phyloP scores from a whole-genome alignment of 1,140 invertebrate species.

The Lucilia cuprina region DNA sequence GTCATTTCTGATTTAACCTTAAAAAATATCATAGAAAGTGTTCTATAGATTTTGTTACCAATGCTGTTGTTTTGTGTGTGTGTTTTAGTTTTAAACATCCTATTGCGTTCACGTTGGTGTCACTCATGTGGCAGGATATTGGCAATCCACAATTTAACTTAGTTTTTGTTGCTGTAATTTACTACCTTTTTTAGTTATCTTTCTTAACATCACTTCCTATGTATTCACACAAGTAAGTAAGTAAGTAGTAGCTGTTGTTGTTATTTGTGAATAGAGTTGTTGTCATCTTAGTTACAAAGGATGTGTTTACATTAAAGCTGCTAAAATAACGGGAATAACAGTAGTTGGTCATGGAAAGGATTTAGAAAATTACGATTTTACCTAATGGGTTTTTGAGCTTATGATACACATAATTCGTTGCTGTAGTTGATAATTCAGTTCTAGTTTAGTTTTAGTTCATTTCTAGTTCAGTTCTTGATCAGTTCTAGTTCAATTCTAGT shows the following conservation, averaged over 20 bases:
- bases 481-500: no score
- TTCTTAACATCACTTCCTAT: neutral
- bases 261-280: neutral
- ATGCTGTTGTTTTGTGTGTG: neutral
- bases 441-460: no score
- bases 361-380: no score
- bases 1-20: neutral
- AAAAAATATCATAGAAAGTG: neutral
- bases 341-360: no score
- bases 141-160: conserved; percentile 17
- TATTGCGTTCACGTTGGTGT: conserved; percentile 3
- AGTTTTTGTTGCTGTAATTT: neutral
- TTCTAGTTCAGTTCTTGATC: no score
- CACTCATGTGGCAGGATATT: conserved; percentile 6
- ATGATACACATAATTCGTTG: no score
- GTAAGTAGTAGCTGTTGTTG: neutral
- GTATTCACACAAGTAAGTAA: neutral
- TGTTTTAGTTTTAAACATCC: neutral
- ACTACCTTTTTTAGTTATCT: neutral
- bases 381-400: no score
- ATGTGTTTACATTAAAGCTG: neutral
- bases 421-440: no score
- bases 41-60: neutral
- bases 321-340: neutral
- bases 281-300: neutral